Evolutionary conservation across 2,888 invertebrate genomes (phyloP).

Genomic region (Drosophila falleni): DNA sequence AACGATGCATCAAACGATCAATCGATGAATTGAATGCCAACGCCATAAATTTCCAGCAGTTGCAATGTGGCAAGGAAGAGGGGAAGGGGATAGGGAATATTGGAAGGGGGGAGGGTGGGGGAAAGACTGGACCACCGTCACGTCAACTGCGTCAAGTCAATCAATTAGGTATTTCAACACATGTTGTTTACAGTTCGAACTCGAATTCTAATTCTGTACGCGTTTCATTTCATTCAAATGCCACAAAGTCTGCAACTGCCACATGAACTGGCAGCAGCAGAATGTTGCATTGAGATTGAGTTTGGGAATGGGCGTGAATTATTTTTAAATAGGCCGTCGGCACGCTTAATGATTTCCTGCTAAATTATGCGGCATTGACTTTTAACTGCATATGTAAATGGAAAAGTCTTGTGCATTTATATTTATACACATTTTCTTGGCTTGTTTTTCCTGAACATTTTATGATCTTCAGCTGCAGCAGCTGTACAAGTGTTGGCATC

Average conservation of each 20-base stretch:
- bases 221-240: slow-evolving; percentile 67
- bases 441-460: slow-evolving; percentile 26
- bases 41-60: slow-evolving; percentile 63
- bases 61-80: too few relatives aligned
- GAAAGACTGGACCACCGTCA: slow-evolving; percentile 40
- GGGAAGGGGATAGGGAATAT: background rate
- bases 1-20: slow-evolving; percentile 51
- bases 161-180: slow-evolving; percentile 80
- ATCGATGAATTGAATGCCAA: slow-evolving; percentile 65
- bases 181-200: slow-evolving; percentile 77
- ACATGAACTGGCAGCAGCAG: background rate
- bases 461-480: slow-evolving; percentile 22
- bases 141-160: slow-evolving; percentile 69
- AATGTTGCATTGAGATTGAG: slow-evolving; percentile 5
- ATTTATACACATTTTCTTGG: slow-evolving; percentile 5
- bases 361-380: slow-evolving; percentile 75
- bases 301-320: slow-evolving; percentile 45
- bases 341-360: slow-evolving; percentile 74
- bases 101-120: background rate
- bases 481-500: slow-evolving; percentile 49
- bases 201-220: slow-evolving; percentile 52
- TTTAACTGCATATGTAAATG: slow-evolving; percentile 51
- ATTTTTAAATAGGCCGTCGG: slow-evolving; percentile 63
- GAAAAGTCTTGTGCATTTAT: slow-evolving; percentile 27
- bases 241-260: slow-evolving; percentile 55